Conservation (phyloP, 2,113 vertebrate species). For the Scomber japonicus region DNA sequence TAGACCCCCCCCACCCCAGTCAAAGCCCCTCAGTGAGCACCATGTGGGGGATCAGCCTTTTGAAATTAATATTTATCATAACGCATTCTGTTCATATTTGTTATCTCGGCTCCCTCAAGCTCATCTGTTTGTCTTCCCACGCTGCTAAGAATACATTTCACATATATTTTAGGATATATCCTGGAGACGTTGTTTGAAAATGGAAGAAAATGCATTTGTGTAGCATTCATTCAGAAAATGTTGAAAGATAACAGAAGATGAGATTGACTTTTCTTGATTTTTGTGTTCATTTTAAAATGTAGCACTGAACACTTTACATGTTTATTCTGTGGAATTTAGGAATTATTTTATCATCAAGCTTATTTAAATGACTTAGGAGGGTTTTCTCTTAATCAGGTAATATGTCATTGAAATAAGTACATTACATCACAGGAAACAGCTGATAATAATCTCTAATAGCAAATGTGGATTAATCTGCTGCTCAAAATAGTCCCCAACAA, state of each 20-base stretch:
- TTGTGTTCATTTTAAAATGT: no score
- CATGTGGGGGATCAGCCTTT: constrained; percentile 29
- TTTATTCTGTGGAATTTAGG: background rate
- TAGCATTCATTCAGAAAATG: constrained; percentile 5
- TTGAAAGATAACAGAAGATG: constrained; percentile 16
- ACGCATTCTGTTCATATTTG: background rate
- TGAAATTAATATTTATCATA: constrained; percentile 29
- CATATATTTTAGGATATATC: background rate
- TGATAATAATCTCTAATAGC: no score
- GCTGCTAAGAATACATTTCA: constrained; percentile 10
- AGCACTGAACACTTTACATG: background rate
- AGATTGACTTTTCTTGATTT: background rate
- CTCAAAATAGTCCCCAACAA: no score
- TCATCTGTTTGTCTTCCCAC: constrained; percentile 12
- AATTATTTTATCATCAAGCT: no score
- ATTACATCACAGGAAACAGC: no score
- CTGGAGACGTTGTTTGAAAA: background rate
- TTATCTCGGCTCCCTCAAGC: constrained; percentile 1
- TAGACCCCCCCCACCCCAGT: background rate
- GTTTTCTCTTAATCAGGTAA: background rate
- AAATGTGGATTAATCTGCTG: no score
- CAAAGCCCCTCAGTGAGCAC: background rate
- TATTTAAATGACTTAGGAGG: background rate
- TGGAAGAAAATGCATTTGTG: constrained; percentile 3
- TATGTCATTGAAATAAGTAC: background rate